Evolutionary conservation across 2,797 vertebrate species (phyloP), one percentile per base, ranked within the genome.

Genomic region (Limosa lapponica): DNA sequence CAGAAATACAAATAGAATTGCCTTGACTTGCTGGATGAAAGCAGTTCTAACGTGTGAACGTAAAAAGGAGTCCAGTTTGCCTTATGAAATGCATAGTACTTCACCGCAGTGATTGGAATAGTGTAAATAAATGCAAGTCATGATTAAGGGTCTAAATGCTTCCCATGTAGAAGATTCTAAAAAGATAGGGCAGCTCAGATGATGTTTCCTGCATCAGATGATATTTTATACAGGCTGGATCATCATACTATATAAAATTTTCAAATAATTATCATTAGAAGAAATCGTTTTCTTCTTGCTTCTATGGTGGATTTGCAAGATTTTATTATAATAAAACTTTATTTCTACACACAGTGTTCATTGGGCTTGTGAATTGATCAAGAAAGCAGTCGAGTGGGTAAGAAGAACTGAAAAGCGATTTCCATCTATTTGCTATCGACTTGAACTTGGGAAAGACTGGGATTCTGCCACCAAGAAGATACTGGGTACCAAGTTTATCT

Each of bases 371-470:
- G 78, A 77, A 20, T 71, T 84, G 54, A 95, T 99, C 94, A 98
- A 97, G 95, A 98, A 92, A 94, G 98, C 98, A 5, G 97, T 91
- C 87, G 96, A 98, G 62, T 99, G 99, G 98, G 98, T 97, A 39
- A 88, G 97, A 96, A 98, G 95, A 98, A 98, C 97, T 24, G 98
- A 99, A 86, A 94, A 69, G 30, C 97, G 96, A 88, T 99, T 99
- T 95, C 97, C 98, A 7, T 98, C 98, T 57, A 94, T 99, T 97
- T 99, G 95, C 97, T 98, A 97, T 88, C 96, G 98, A 22, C 98
- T 99, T 93, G 98, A 99, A 97, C 94, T 99, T 36, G 98, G 99
- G n/a, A 84, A 95, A 92, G 98, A 98, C 90, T 99, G 98, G 98
- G 98, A 98, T 77, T 98, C 98, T 7, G 98, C 97, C 93, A 99